Percentiles rank a stretch among this genome's conserved stretches.
These are phyloP conservation scores for Leptobrachium leishanense DNA, from an alignment of 2,113 vertebrate genomes.

Conservation along the genomic window DNA sequence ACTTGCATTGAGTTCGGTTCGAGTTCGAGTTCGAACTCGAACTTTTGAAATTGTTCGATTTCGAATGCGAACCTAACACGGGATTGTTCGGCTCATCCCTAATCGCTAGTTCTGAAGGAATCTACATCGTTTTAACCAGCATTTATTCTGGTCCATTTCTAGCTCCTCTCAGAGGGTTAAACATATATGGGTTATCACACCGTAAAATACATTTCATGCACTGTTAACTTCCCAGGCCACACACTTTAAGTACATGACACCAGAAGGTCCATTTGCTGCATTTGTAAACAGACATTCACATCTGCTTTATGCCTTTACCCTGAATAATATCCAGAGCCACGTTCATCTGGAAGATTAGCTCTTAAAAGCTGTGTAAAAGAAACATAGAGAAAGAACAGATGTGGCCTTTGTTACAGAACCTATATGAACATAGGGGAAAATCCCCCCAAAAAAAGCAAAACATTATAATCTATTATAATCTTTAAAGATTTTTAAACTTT, in stretches of 20 bases:
- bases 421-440: not conserved
- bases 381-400: conserved; percentile 12
- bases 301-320: not conserved
- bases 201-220: not conserved
- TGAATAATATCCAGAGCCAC: conserved; percentile 18
- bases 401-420: not conserved
- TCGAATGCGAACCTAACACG: too few species aligned
- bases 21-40: too few species aligned
- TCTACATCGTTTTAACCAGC: too few species aligned
- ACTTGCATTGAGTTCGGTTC: too few species aligned
- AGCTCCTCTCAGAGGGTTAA: not conserved
- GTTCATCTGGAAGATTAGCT: conserved; percentile 1
- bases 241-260: conserved; percentile 7
- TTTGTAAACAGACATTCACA: not conserved
- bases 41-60: too few species aligned
- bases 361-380: not conserved
- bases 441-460: not conserved
- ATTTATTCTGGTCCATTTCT: too few species aligned
- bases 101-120: too few species aligned
- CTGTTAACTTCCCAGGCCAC: conserved; percentile 10
- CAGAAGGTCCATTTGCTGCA: not conserved
- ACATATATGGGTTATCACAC: not conserved
- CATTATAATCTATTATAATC: not conserved
- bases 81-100: too few species aligned
- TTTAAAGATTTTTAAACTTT: not conserved